Evolutionary conservation across 2,113 vertebrate species (phyloP), one percentile per base, ranked within the genome.

Genomic region (Chaetura pelagica): DNA sequence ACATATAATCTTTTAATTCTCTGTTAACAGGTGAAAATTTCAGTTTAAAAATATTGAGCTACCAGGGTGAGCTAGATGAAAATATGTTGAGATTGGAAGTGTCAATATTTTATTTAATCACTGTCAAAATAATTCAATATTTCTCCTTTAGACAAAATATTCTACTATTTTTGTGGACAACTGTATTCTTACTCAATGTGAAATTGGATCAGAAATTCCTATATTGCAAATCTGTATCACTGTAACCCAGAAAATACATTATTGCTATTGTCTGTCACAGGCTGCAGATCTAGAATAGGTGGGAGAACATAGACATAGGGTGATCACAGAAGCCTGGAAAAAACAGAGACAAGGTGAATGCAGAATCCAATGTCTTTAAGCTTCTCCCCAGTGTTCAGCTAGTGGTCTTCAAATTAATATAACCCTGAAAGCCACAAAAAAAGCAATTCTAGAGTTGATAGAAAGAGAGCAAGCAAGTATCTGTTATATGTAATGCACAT

Each of bases 131-230:
- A 59, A 30, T 63, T 59, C 7, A 42, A 24, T 77, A 55, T 77
- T 90, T 54, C 10, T 84, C 38, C 61, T 88, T 66, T 61, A 66
- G 23, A 40, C 32, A 48, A 84, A 86, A 15, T 46, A 26, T 42
- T 66, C 34, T n/a, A 46, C 16, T 62, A 24, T 71, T 88, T 79
- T 51, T 79, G 55, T 62, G 51, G 27, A 22, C 23, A 66, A 66
- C 12, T 58, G 14, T 8, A 27, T 68, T 84, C 42, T 75, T 78
- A 52, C 7, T 81, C 51, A 27, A 11, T 34, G 8, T 61, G 44
- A 93, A 82, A 54, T 34, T 48, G 44, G 30, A 78, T 72, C 67
- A 91, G 44, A 78, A 95, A 72, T 64, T 61, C 49, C 57, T 74
- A 10, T 71, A 40, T 35, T 52, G 17, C 13, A 59, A 68, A 85